These are phyloP conservation scores for Chrosomus eos DNA, from an alignment of 2,797 vertebrate species.

Conservation along the genomic window DNA sequence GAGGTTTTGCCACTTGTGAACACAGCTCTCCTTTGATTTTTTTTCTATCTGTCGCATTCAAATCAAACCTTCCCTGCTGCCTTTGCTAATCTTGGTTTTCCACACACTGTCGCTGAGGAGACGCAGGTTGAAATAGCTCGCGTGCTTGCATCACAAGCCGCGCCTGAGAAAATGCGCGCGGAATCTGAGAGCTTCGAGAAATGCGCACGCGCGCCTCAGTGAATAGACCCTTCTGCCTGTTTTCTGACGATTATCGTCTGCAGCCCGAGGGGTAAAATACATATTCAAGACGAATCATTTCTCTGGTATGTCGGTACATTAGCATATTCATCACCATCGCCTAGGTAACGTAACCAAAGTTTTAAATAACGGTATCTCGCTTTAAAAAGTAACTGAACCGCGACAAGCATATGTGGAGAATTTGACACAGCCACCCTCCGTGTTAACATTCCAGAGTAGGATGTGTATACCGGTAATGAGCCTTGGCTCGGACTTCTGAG, in stretches of 20 bases:
- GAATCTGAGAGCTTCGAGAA: slow-evolving; percentile 47
- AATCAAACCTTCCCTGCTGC: slow-evolving; percentile 1
- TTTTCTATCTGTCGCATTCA: background rate
- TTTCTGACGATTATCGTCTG: slow-evolving; percentile 37
- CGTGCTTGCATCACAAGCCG: slow-evolving; percentile 26
- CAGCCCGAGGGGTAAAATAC: slow-evolving; percentile 48
- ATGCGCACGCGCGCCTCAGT: slow-evolving; percentile 6
- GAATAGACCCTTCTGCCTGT: slow-evolving; percentile 21
- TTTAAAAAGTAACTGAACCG: slow-evolving; percentile 53
- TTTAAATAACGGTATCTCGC: slow-evolving; percentile 49
- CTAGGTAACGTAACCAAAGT: slow-evolving; percentile 50
- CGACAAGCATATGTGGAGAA: slow-evolving; percentile 52
- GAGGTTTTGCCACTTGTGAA: slow-evolving; percentile 53
- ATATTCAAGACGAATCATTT: slow-evolving; percentile 47
- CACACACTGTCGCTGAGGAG: background rate
- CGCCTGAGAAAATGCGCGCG: slow-evolving; percentile 35
- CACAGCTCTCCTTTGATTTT: slow-evolving; percentile 19
- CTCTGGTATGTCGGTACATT: slow-evolving; percentile 45
- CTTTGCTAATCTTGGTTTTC: background rate
- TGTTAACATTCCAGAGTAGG: slow-evolving; percentile 52
- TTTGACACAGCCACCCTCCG: slow-evolving; percentile 47
- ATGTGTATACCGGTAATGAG: slow-evolving; percentile 47
- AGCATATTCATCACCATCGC: slow-evolving; percentile 47
- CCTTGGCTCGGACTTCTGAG: slow-evolving; percentile 47
- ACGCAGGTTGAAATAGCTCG: slow-evolving; percentile 25